Percentiles rank a stretch among this genome's conserved stretches.
These are phyloP conservation scores for Miltochrista miniata DNA, from an alignment of 2,888 invertebrate genomes.

Conservation along the genomic window DNA sequence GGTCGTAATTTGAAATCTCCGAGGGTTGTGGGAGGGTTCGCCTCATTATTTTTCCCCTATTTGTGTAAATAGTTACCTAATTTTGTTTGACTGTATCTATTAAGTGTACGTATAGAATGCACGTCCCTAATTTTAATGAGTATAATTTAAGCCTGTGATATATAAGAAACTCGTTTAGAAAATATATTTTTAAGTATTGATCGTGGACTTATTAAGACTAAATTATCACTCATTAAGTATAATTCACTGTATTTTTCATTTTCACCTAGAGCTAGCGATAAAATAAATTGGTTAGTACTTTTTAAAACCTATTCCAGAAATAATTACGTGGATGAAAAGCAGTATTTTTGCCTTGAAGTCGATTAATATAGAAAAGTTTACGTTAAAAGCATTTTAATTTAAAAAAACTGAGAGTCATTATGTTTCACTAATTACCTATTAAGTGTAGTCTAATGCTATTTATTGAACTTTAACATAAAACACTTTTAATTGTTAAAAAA, in stretches of 20 bases:
- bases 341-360: no score
- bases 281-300: conserved; percentile 2
- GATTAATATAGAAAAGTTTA: no score
- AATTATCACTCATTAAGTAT: conserved; percentile 36
- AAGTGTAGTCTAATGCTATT: no score
- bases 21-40: conserved; percentile 82
- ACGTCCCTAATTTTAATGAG: conserved; percentile 78
- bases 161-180: conserved; percentile 76
- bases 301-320: no score
- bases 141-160: conserved; percentile 84
- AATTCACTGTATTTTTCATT: conserved; percentile 24
- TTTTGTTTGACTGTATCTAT: conserved; percentile 72
- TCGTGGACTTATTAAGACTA: conserved; percentile 53
- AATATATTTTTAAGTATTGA: conserved; percentile 65
- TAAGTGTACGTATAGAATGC: conserved; percentile 80
- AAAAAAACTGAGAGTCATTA: no score
- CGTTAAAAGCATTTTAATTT: no score
- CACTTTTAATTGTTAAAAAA: no score
- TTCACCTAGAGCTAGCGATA: conserved; percentile 18
- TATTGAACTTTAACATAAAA: no score
- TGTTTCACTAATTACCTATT: no score
- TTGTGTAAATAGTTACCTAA: conserved; percentile 83
- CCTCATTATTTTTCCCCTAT: conserved; percentile 83
- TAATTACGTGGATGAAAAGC: no score
- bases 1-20: conserved; percentile 78